A percentile compares a stretch with the other conserved stretches of the same genome.
Conservation (phyloP, 2,797 vertebrate genomes). For the Oophaga sylvatica region DNA sequence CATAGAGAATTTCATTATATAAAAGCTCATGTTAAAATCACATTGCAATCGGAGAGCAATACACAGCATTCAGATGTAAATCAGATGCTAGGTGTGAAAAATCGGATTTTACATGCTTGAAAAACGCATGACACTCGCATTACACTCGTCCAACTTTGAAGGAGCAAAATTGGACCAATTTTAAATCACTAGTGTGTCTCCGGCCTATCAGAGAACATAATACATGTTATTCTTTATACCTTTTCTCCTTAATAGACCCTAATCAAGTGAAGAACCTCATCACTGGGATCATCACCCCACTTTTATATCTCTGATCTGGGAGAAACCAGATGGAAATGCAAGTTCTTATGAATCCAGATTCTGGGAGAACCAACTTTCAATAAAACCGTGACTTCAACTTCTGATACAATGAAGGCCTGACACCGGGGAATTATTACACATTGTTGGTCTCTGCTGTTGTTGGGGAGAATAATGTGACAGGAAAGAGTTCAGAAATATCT, state of each 20-base stretch:
- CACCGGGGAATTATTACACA: constrained; percentile 37
- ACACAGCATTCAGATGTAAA: too few species aligned
- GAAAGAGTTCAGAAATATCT: background rate
- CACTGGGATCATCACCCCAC: background rate
- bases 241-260: background rate
- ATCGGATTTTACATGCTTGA: too few species aligned
- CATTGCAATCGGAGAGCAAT: too few species aligned
- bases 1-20: too few species aligned
- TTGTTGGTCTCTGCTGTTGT: background rate
- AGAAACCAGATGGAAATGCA: background rate
- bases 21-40: too few species aligned
- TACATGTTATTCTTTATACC: background rate
- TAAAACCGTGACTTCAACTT: background rate
- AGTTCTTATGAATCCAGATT: background rate
- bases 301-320: too few species aligned
- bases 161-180: too few species aligned
- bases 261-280: background rate
- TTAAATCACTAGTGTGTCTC: too few species aligned
- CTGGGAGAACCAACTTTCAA: background rate
- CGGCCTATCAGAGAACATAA: background rate
- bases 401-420: background rate
- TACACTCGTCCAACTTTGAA: too few species aligned
- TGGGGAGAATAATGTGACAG: background rate
- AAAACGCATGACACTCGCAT: too few species aligned
- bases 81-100: too few species aligned